These are phyloP conservation scores for Pecten maximus DNA, from an alignment of 2,888 invertebrate genomes.

Conservation along the genomic window DNA sequence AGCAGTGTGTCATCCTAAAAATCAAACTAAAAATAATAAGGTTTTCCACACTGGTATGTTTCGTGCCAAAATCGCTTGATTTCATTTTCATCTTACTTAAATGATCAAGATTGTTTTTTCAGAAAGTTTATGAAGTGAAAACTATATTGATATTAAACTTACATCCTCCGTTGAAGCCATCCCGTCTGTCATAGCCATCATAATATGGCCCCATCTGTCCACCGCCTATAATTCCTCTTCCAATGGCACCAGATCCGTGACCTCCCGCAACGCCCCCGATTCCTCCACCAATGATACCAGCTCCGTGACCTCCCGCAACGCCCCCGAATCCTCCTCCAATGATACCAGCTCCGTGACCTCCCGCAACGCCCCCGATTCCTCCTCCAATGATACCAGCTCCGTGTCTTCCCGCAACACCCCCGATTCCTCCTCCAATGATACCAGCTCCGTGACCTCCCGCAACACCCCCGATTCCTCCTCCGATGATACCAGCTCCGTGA, in stretches of 20 bases:
- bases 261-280: background rate
- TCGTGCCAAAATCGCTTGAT: too few species aligned
- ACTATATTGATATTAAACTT: background rate
- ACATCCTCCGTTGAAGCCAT: background rate
- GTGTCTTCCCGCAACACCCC: background rate
- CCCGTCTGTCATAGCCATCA: background rate
- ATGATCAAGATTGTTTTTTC: too few species aligned
- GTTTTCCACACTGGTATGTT: too few species aligned
- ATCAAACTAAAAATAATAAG: too few species aligned
- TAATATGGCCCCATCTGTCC: background rate
- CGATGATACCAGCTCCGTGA: background rate
- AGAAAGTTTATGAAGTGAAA: too few species aligned
- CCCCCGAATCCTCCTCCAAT: background rate
- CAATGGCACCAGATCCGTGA: background rate
- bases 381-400: background rate
- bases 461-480: background rate
- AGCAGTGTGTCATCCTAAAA: too few species aligned
- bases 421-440: background rate
- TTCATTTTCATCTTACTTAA: too few species aligned
- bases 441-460: too few species aligned
- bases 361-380: background rate
- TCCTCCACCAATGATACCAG: background rate
- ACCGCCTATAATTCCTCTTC: background rate
- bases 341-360: background rate
- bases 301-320: background rate